A percentile compares a stretch with the other conserved stretches of the same genome.
Evolutionary conservation across 1,140 invertebrate genomes (phyloP).

Genomic region (Brachionus manjavacas): DNA sequence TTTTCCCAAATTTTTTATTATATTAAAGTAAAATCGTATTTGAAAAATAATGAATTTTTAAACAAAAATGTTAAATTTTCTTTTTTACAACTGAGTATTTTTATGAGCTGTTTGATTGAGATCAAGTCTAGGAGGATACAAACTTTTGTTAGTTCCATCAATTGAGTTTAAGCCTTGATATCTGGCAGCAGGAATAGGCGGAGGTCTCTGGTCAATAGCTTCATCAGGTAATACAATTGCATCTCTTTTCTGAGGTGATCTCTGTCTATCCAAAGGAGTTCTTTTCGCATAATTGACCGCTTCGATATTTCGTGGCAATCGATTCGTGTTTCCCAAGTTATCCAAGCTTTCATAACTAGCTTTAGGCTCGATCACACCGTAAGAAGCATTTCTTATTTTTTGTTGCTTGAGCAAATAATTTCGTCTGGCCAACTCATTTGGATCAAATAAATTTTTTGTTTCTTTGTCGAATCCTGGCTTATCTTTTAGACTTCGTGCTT

Average conservation of each 20-base stretch:
- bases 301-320: not conserved
- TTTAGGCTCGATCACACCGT: not conserved
- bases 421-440: not conserved
- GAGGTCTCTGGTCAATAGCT: not conserved
- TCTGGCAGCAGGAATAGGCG: not conserved
- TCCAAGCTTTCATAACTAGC: slow-evolving; percentile 17
- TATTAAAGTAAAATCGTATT: not conserved
- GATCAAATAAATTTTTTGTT: not conserved
- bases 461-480: slow-evolving; percentile 15
- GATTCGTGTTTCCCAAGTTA: not conserved
- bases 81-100: slow-evolving; percentile 1
- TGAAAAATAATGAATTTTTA: not conserved
- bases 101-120: not conserved
- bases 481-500: not conserved
- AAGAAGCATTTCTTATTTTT: not conserved
- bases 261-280: not conserved
- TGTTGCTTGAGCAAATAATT: not conserved
- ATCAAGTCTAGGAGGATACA: slow-evolving; percentile 6
- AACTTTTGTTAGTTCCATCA: not conserved
- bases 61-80: not conserved
- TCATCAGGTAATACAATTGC: not conserved
- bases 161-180: not conserved
- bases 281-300: not conserved
- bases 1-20: too few relatives aligned
- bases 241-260: not conserved